Percentiles rank a stretch among this genome's conserved stretches.
Conservation (phyloP, 2,888 invertebrate genomes). For the Steromphala cineraria region DNA sequence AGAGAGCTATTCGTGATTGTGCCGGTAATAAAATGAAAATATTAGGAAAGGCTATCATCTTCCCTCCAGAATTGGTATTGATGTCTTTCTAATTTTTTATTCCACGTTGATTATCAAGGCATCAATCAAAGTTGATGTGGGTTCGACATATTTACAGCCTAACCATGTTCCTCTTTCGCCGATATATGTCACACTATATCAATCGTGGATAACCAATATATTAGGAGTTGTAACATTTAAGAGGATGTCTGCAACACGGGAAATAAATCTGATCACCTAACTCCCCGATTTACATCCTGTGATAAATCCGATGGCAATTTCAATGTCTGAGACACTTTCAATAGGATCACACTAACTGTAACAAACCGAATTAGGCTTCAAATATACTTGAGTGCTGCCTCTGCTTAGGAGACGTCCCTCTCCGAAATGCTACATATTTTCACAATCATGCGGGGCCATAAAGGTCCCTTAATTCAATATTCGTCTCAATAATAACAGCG, state of each 20-base stretch:
- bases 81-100: no score
- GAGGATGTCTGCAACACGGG: neutral
- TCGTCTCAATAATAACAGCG: neutral
- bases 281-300: neutral
- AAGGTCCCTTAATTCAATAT: constrained; percentile 13
- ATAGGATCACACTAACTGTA: constrained; percentile 3
- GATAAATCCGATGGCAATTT: constrained; percentile 3
- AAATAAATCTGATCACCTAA: constrained; percentile 6
- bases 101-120: no score
- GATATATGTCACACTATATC: neutral
- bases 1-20: no score
- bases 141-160: no score
- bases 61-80: no score
- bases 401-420: neutral
- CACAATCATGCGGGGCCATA: constrained; percentile 5
- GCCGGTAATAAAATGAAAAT: no score
- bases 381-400: constrained; percentile 8
- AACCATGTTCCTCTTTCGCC: no score
- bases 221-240: neutral
- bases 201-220: neutral
- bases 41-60: no score
- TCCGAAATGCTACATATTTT: constrained; percentile 19
- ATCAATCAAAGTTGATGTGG: no score
- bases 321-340: constrained; percentile 3
- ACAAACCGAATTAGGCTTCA: constrained; percentile 12